Percentiles rank a stretch among this genome's conserved stretches.
Evolutionary conservation across 2,797 vertebrate species (phyloP).

Genomic region (Eutrigla gurnardus): DNA sequence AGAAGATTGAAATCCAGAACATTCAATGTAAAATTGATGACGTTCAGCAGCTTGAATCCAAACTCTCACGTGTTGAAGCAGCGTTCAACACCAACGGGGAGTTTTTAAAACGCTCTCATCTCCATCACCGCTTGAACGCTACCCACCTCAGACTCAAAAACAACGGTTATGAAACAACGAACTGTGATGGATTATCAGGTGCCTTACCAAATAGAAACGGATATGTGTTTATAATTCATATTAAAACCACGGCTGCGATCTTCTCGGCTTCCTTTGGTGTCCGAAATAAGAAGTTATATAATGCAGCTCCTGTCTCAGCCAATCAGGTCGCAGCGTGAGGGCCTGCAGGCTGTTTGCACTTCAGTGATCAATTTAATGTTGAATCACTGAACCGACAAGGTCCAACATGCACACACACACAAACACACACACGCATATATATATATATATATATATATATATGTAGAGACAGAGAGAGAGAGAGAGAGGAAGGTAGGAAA

Average conservation of each 20-base stretch:
- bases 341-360: constrained; percentile 54
- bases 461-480: background rate
- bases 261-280: background rate
- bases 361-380: constrained; percentile 55
- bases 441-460: background rate
- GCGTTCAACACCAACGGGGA: background rate
- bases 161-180: background rate
- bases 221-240: background rate
- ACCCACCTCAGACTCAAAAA: background rate
- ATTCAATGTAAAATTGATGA: background rate
- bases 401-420: constrained; percentile 10
- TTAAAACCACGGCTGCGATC: background rate
- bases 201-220: too few relatives aligned
- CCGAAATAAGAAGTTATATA: constrained; percentile 53
- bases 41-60: background rate
- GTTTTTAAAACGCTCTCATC: background rate
- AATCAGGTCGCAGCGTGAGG: constrained; percentile 47
- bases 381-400: constrained; percentile 6
- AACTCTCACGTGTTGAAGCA: background rate
- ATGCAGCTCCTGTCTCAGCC: constrained; percentile 59
- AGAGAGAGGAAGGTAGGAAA: background rate
- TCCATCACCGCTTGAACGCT: background rate
- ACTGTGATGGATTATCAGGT: background rate
- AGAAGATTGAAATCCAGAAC: background rate
- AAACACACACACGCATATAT: background rate